Evolutionary conservation across 2,888 invertebrate genomes (phyloP).

Genomic region (Melieria omissa): DNA sequence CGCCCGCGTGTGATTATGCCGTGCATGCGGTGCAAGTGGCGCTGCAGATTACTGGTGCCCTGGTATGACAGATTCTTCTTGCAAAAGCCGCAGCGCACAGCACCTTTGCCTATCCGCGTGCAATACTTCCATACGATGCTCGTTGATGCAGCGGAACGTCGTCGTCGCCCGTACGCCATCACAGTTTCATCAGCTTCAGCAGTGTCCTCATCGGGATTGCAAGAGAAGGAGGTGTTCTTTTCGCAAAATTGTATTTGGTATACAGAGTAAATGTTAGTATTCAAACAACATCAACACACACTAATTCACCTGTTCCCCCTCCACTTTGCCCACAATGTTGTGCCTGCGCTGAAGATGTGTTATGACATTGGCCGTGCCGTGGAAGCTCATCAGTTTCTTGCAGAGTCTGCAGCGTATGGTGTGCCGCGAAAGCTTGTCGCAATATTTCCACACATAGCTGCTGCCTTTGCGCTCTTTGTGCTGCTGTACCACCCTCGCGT

Average conservation of each 20-base stretch:
- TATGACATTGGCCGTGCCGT: slow-evolving; percentile 59
- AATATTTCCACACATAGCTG: slow-evolving; percentile 58
- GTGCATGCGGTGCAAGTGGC: slow-evolving; percentile 58
- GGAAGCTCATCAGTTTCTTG: slow-evolving; percentile 54
- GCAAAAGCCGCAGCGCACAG: slow-evolving; percentile 54
- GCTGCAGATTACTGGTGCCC: slow-evolving; percentile 57
- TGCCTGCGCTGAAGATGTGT: slow-evolving; percentile 56
- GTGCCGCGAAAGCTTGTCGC: slow-evolving; percentile 53
- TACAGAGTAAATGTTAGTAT: neutral
- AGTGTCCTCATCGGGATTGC: slow-evolving; percentile 14
- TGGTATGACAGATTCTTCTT: slow-evolving; percentile 56
- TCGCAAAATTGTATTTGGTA: too few relatives aligned
- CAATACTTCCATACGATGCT: slow-evolving; percentile 56
- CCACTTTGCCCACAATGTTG: slow-evolving; percentile 48
- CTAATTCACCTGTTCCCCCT: slow-evolving; percentile 23
- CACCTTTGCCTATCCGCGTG: slow-evolving; percentile 50
- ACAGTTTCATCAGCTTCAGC: neutral
- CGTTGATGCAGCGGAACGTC: slow-evolving; percentile 25
- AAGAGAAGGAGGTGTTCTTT: too few relatives aligned
- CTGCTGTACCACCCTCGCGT: neutral
- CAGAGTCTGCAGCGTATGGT: slow-evolving; percentile 54
- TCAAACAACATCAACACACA: neutral
- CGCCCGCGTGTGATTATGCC: slow-evolving; percentile 50
- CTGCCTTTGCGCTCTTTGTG: slow-evolving; percentile 52
- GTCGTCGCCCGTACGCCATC: neutral